phyloP scores from a whole-genome alignment of 2,888 invertebrate genomes.

The Dusona sp. region DNA sequence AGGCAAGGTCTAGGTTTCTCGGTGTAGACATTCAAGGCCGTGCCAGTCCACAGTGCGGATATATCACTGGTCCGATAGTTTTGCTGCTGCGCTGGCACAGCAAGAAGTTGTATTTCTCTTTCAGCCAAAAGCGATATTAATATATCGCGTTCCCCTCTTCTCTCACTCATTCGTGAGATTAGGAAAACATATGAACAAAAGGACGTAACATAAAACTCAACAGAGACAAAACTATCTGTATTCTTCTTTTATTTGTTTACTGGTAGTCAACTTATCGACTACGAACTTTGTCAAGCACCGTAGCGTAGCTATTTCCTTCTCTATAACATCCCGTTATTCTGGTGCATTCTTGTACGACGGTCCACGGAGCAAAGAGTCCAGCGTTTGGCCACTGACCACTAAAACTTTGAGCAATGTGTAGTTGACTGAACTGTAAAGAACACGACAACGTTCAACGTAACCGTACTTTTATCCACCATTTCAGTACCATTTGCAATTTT shows the following conservation, averaged over 20 bases:
- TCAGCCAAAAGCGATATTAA: neutral
- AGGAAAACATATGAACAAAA: neutral
- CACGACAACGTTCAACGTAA: neutral
- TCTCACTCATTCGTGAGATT: neutral
- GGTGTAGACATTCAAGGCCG: slow-evolving; percentile 81
- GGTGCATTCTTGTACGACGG: neutral
- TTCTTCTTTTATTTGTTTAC: neutral
- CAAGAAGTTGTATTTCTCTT: slow-evolving; percentile 14
- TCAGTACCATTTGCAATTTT: neutral
- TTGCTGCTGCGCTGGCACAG: slow-evolving; percentile 23
- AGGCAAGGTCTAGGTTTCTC: slow-evolving; percentile 82
- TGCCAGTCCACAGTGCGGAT: slow-evolving; percentile 77
- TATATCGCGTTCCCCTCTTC: slow-evolving; percentile 8
- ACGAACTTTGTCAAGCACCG: neutral
- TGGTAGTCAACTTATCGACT: neutral
- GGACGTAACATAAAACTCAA: neutral
- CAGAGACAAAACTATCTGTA: neutral
- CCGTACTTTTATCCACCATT: neutral
- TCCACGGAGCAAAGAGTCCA: neutral
- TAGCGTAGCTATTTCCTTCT: neutral
- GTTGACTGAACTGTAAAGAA: neutral
- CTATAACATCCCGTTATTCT: slow-evolving; percentile 6
- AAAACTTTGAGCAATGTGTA: neutral
- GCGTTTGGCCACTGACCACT: neutral
- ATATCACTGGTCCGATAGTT: slow-evolving; percentile 72